A percentile compares a stretch with the other conserved stretches of the same genome.
Conservation (phyloP, 2,113 vertebrate genomes). For the Corynorhinus townsendii region DNA sequence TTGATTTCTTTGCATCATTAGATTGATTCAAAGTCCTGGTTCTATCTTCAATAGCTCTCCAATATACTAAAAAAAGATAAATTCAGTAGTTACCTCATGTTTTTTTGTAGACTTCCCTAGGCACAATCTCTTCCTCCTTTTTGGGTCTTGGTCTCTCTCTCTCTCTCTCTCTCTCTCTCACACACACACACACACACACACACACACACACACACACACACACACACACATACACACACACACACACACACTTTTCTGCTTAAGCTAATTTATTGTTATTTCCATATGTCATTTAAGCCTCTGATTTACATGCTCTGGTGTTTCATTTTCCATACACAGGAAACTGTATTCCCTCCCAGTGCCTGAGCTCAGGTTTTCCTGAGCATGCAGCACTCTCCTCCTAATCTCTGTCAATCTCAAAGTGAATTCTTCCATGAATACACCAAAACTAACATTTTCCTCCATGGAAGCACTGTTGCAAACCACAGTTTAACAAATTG, state of each 20-base stretch:
- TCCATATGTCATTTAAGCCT: background rate
- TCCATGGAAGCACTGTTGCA: background rate
- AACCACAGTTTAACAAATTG: background rate
- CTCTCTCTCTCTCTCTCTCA: too few relatives aligned
- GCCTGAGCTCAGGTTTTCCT: background rate
- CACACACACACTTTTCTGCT: background rate
- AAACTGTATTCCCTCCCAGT: background rate
- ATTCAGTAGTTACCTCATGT: background rate
- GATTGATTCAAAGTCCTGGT: background rate
- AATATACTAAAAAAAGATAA: background rate
- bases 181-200: background rate
- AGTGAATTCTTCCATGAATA: background rate
- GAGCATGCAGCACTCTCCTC: background rate
- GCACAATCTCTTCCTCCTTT: rapidly evolving
- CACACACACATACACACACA: background rate
- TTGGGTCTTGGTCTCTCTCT: too few relatives aligned
- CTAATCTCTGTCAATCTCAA: background rate
- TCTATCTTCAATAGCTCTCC: background rate
- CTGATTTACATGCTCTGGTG: background rate
- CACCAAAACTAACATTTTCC: background rate
- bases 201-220: background rate
- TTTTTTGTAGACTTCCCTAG: background rate
- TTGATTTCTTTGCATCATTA: background rate
- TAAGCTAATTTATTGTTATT: background rate
- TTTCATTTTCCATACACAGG: background rate